Conservation (phyloP, 2,888 invertebrate species). For the Drosophila picticornis region DNA sequence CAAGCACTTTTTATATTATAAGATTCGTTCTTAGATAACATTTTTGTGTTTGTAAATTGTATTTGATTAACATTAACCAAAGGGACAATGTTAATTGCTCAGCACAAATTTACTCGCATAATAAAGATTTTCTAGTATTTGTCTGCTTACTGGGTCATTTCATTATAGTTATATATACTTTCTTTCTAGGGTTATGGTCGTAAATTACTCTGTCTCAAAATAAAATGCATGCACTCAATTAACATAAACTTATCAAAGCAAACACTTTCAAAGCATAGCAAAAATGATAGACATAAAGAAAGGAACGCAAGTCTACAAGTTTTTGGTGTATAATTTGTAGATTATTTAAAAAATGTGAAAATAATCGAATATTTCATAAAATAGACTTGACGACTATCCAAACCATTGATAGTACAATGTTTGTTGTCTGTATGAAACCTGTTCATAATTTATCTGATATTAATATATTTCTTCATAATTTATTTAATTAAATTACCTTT, state of each 20-base stretch:
- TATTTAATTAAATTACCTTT: neutral
- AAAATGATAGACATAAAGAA: conserved; percentile 1
- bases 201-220: conserved; percentile 19
- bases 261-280: conserved; percentile 1
- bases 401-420: neutral
- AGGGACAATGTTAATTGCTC: neutral
- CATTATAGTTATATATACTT: neutral
- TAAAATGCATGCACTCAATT: conserved; percentile 13
- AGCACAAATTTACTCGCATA: neutral
- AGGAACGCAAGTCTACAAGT: neutral
- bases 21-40: neutral
- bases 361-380: neutral
- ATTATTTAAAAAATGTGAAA: neutral
- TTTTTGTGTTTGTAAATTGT: neutral
- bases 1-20: neutral
- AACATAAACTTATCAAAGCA: conserved; percentile 18
- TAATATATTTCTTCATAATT: too few species aligned
- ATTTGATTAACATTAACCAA: neutral
- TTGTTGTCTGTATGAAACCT: neutral
- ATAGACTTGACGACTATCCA: neutral
- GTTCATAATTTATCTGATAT: neutral
- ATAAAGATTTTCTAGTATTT: neutral
- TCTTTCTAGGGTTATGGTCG: neutral
- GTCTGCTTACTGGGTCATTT: neutral
- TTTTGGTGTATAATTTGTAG: neutral